A percentile compares a stretch with the other conserved stretches of the same genome.
These are phyloP conservation scores for Corythornis madagascariensis DNA, from an alignment of 2,113 vertebrate species.

Conservation along the genomic window DNA sequence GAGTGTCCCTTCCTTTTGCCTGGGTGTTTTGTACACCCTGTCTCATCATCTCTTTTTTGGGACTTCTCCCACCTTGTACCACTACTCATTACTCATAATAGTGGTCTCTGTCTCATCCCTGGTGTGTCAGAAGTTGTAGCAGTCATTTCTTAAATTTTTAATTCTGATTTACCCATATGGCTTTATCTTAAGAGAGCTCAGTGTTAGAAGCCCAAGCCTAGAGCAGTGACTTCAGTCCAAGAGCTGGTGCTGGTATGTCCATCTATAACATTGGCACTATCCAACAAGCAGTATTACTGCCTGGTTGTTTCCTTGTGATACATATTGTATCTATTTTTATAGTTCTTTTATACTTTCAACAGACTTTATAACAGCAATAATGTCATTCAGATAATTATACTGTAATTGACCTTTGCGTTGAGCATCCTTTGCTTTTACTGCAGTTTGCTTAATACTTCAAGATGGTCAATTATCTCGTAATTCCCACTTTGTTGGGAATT, in stretches of 20 bases:
- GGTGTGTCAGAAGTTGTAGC: background rate
- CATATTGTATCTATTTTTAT: slow-evolving; percentile 56
- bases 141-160: no score
- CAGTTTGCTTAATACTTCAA: slow-evolving; percentile 75
- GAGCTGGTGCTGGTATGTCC: rapidly evolving
- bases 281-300: background rate
- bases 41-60: background rate
- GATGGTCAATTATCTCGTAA: slow-evolving; percentile 77
- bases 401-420: slow-evolving; percentile 74
- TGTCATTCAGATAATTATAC: slow-evolving; percentile 77
- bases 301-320: background rate
- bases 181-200: background rate
- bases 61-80: background rate
- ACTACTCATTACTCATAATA: background rate
- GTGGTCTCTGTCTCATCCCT: background rate
- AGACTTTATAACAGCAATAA: slow-evolving; percentile 71
- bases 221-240: background rate
- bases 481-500: slow-evolving; percentile 77
- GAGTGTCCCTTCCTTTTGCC: background rate
- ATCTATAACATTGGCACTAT: background rate
- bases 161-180: background rate
- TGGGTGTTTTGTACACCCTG: rapidly evolving
- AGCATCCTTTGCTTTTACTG: slow-evolving; percentile 74
- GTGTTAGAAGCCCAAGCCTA: background rate
- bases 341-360: slow-evolving; percentile 55